A percentile compares a stretch with the other conserved stretches of the same genome.
These are phyloP conservation scores for Drosophila pruinosa DNA, from an alignment of 1,140 invertebrate species.

Conservation along the genomic window DNA sequence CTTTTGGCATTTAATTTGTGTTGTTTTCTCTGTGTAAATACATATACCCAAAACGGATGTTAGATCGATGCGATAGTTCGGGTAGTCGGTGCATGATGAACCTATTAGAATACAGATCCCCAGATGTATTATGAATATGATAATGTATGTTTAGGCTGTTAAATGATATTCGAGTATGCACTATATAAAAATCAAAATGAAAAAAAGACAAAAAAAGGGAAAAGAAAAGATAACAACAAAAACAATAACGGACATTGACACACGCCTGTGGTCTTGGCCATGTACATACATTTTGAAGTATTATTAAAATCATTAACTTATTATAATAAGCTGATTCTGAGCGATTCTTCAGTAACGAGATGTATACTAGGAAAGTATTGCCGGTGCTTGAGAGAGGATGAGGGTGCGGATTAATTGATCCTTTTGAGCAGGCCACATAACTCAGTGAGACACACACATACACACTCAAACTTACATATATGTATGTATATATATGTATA, in stretches of 20 bases:
- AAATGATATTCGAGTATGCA: conserved; percentile 13
- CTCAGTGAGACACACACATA: conserved; percentile 10
- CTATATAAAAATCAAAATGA: conserved; percentile 13
- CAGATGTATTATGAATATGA: conserved; percentile 43
- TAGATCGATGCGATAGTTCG: conserved; percentile 23
- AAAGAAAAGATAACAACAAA: background rate
- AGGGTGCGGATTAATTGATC: background rate
- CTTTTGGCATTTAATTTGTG: conserved; percentile 1
- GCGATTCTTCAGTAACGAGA: conserved; percentile 4
- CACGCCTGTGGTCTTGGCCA: conserved; percentile 48
- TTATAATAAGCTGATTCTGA: conserved; percentile 13
- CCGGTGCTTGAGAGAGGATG: conserved; percentile 15
- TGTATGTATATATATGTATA: conserved; percentile 49
- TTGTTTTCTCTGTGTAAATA: conserved; percentile 38
- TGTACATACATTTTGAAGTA: conserved; percentile 65
- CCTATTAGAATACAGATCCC: background rate
- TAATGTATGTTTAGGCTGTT: conserved; percentile 41
- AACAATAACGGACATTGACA: conserved; percentile 7
- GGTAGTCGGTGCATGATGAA: conserved; percentile 11
- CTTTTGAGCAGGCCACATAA: conserved; percentile 23
- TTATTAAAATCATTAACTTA: conserved; percentile 60
- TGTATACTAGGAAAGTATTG: conserved; percentile 41
- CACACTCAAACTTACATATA: conserved; percentile 18
- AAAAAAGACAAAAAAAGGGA: background rate
- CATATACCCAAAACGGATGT: conserved; percentile 13